These are phyloP conservation scores for Dryas iulia DNA, from an alignment of 1,140 invertebrate species.

Conservation along the genomic window DNA sequence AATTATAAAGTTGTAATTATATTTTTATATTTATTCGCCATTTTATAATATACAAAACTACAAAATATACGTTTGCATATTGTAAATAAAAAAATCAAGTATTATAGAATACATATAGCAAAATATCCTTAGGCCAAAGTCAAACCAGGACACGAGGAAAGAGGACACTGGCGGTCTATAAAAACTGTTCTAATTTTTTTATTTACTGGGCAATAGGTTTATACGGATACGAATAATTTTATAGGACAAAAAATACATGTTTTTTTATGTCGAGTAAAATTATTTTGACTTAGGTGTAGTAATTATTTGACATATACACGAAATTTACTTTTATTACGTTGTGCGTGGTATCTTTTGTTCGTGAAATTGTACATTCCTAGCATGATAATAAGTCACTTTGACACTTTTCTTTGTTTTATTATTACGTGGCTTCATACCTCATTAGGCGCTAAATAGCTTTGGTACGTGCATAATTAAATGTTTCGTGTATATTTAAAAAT, in stretches of 20 bases:
- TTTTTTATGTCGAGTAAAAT: background rate
- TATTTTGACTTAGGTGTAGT: background rate
- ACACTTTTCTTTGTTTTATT: background rate
- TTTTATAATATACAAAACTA: no score
- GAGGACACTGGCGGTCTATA: background rate
- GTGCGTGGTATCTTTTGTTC: background rate
- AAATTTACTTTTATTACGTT: background rate
- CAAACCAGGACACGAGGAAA: constrained; percentile 9
- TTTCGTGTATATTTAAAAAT: background rate
- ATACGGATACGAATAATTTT: background rate
- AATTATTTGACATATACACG: background rate
- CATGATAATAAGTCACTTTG: background rate
- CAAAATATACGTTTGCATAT: no score
- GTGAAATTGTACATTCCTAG: background rate
- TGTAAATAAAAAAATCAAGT: background rate
- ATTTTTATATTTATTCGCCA: no score
- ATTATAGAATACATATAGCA: no score
- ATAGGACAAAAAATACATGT: background rate
- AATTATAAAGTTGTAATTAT: no score
- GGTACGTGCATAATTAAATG: background rate
- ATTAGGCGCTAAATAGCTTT: background rate
- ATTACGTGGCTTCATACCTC: background rate
- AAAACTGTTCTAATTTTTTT: background rate
- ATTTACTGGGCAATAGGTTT: background rate
- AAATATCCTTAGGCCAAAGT: constrained; percentile 6